Conservation (phyloP, 2,888 invertebrate genomes). For the Hedya salicella region DNA sequence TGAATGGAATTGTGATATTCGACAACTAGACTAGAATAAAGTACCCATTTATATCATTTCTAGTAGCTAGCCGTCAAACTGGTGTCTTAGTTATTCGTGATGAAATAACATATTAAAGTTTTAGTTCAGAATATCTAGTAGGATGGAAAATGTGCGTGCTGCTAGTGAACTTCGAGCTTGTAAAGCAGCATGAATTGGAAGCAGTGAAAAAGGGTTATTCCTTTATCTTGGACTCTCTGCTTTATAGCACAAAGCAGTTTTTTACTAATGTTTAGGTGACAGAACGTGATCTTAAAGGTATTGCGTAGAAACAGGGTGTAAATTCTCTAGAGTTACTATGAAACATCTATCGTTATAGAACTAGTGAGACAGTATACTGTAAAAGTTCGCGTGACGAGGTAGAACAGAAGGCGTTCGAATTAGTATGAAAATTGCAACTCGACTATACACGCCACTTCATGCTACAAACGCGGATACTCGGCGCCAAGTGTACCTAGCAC, state of each 20-base stretch:
- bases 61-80: too few species aligned
- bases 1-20: too few species aligned
- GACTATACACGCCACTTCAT: slow-evolving; percentile 38
- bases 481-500: slow-evolving; percentile 21
- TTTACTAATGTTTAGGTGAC: neutral
- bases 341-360: neutral
- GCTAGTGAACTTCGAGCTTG: neutral
- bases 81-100: too few species aligned
- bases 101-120: too few species aligned
- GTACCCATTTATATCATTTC: too few species aligned
- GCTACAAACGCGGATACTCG: slow-evolving; percentile 12
- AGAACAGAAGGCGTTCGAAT: slow-evolving; percentile 19
- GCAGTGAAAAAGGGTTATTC: neutral
- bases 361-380: neutral
- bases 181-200: neutral
- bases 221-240: neutral
- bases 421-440: slow-evolving; percentile 37
- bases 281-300: neutral
- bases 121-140: too few species aligned
- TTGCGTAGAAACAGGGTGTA: neutral
- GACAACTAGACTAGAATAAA: too few species aligned
- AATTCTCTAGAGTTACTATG: neutral
- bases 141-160: neutral
- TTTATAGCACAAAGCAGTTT: neutral
- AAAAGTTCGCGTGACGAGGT: slow-evolving; percentile 9